phyloP scores from a whole-genome alignment of 2,113 vertebrate genomes.

The Callospermophilus lateralis region DNA sequence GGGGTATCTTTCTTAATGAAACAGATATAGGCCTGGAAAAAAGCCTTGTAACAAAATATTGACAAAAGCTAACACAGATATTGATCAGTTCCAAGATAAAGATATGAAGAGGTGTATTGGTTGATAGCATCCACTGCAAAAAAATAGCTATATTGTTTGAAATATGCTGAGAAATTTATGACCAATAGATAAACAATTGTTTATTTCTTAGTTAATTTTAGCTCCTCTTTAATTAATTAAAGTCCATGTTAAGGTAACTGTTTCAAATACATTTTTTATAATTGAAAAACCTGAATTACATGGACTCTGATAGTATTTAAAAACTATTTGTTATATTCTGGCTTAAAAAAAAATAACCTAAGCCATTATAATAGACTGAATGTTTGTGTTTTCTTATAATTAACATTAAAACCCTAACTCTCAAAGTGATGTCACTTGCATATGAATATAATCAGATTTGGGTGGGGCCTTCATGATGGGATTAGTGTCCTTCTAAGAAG shows the following conservation, averaged over 20 bases:
- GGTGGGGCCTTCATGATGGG: fast-evolving
- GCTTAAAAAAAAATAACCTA: not conserved
- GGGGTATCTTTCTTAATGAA: not conserved
- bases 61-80: not conserved
- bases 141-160: not conserved
- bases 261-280: conserved; percentile 27
- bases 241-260: not conserved
- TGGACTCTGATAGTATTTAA: not conserved
- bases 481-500: not conserved
- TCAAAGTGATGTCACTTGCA: not conserved
- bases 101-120: not conserved
- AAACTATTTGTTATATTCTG: not conserved
- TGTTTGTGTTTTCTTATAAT: not conserved
- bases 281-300: not conserved
- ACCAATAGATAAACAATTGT: not conserved
- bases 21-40: not conserved
- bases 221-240: not conserved
- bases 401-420: not conserved
- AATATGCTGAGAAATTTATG: not conserved
- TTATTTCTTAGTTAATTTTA: not conserved
- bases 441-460: not conserved
- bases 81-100: not conserved
- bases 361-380: not conserved
- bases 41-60: not conserved
- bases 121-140: not conserved